These are phyloP conservation scores for Myripristis murdjan DNA, from an alignment of 2,797 vertebrate species.

Conservation along the genomic window DNA sequence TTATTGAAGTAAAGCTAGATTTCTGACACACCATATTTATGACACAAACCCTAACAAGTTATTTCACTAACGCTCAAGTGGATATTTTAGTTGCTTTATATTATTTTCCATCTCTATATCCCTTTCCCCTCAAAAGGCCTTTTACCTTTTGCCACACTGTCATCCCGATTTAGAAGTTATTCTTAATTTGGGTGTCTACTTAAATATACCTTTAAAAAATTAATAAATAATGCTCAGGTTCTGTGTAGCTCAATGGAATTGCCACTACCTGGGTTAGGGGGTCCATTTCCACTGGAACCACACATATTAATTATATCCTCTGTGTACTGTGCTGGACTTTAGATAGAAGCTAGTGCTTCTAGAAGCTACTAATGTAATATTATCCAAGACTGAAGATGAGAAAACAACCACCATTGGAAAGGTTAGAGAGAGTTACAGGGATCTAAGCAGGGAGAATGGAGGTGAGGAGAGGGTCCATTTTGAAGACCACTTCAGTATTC, in stretches of 20 bases:
- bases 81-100: too few species aligned
- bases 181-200: background rate
- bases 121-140: too few species aligned
- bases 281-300: constrained; percentile 7
- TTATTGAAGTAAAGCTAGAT: too few species aligned
- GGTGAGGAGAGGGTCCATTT: constrained; percentile 14
- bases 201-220: background rate
- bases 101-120: too few species aligned
- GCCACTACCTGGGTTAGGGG: background rate
- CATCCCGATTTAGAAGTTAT: too few species aligned
- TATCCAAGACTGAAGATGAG: background rate
- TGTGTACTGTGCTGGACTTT: background rate
- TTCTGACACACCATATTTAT: too few species aligned
- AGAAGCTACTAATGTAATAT: background rate
- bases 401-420: constrained; percentile 24
- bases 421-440: background rate
- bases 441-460: background rate
- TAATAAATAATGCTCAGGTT: background rate
- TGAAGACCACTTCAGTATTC: constrained; percentile 1
- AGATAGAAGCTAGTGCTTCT: background rate
- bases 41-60: too few species aligned
- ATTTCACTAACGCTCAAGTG: too few species aligned
- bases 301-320: background rate
- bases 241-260: background rate
- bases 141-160: too few species aligned